Conservation (phyloP, 2,113 vertebrate genomes). For the Lophius piscatorius region DNA sequence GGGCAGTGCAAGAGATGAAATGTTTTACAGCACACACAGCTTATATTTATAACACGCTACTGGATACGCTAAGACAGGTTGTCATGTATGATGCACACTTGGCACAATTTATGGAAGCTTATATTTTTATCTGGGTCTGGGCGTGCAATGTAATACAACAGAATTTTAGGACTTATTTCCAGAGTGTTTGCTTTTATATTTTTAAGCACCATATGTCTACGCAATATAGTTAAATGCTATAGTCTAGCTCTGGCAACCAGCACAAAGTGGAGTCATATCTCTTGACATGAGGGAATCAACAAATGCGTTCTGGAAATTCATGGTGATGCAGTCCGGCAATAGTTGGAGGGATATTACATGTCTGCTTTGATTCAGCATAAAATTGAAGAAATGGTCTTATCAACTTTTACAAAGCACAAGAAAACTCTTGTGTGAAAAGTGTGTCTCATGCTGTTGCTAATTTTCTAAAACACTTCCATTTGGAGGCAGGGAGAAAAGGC, state of each 20-base stretch:
- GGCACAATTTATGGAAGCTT: slow-evolving; percentile 12
- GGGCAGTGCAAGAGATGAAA: slow-evolving; percentile 32
- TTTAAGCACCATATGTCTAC: too few relatives aligned
- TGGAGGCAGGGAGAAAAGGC: slow-evolving; percentile 21
- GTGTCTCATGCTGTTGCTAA: not conserved
- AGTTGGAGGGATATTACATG: slow-evolving; percentile 17
- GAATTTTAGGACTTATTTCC: slow-evolving; percentile 4
- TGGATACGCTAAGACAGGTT: slow-evolving; percentile 8
- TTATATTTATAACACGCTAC: slow-evolving; percentile 32
- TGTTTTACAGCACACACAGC: slow-evolving; percentile 27
- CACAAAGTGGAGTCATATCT: too few relatives aligned
- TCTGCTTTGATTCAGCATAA: too few relatives aligned
- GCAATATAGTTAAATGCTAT: too few relatives aligned
- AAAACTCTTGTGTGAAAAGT: too few relatives aligned
- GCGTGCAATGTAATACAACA: not conserved
- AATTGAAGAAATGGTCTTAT: too few relatives aligned
- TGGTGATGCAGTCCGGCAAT: too few relatives aligned
- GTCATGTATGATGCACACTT: slow-evolving; percentile 17
- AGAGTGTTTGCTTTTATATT: too few relatives aligned
- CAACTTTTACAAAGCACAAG: too few relatives aligned
- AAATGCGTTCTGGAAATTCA: too few relatives aligned
- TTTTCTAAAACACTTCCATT: slow-evolving; percentile 56
- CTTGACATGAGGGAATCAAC: too few relatives aligned
- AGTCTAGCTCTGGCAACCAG: slow-evolving; percentile 29
- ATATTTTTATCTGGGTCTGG: slow-evolving; percentile 27